phyloP scores from a whole-genome alignment of 1,140 invertebrate species.

The Dendrolimus punctatus region DNA sequence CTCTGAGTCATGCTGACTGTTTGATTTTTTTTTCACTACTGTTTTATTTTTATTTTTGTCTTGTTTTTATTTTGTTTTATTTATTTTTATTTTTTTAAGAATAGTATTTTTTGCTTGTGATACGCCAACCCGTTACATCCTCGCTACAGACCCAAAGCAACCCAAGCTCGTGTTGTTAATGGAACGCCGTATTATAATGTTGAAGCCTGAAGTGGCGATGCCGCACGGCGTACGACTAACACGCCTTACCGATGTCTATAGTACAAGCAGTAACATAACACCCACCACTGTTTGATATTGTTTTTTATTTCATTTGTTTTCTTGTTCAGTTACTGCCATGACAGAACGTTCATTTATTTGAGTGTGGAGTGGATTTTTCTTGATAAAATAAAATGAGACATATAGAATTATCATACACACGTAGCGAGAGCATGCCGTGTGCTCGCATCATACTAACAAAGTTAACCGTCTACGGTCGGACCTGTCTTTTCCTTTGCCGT shows the following conservation, averaged over 20 bases:
- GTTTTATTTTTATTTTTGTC: slow-evolving; percentile 46
- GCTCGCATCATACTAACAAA: slow-evolving; percentile 50
- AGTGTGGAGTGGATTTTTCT: slow-evolving; percentile 69
- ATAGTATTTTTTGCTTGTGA: slow-evolving; percentile 69
- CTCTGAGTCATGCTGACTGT: slow-evolving; percentile 70
- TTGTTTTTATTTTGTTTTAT: slow-evolving; percentile 50
- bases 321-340: slow-evolving; percentile 60
- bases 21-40: slow-evolving; percentile 52
- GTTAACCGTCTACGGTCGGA: slow-evolving; percentile 38
- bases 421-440: slow-evolving; percentile 51
- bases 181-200: slow-evolving; percentile 23
- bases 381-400: slow-evolving; percentile 19
- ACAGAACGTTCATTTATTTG: slow-evolving; percentile 46
- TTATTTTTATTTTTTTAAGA: slow-evolving; percentile 34
- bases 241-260: slow-evolving; percentile 42
- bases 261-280: slow-evolving; percentile 48
- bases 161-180: slow-evolving; percentile 34
- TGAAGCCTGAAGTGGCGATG: slow-evolving; percentile 18
- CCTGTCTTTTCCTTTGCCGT: slow-evolving; percentile 52
- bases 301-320: slow-evolving; percentile 46
- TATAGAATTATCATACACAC: slow-evolving; percentile 19
- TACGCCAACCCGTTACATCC: slow-evolving; percentile 60
- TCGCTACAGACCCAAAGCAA: slow-evolving; percentile 57
- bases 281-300: slow-evolving; percentile 34
- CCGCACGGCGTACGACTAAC: slow-evolving; percentile 51